Conservation (phyloP, 2,113 vertebrate species). For the cattle (Bos taurus) region ARS-UCD2.0 NC_037329.1:24481501-24482000, state of each 20-base stretch:
- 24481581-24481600: constrained; percentile 47
- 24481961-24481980: neutral
- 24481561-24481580: constrained; percentile 8
- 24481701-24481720: constrained; percentile 34
- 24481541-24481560: neutral
- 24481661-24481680: constrained; percentile 2
- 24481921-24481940: neutral
- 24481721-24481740: constrained; percentile 28
- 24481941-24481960: neutral
- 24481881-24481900: constrained; percentile 1
- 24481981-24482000: neutral
- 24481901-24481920: neutral
- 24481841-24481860: neutral
- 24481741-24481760: constrained; percentile 13
- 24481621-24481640: constrained; percentile 4
- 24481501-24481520: constrained; percentile 41
- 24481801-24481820: neutral
- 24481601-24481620: constrained; percentile 7
- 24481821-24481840: neutral
- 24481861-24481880: neutral
- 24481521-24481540: constrained; percentile 43
- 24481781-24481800: constrained; percentile 8
- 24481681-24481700: constrained; percentile 40
- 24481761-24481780: neutral
- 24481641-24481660: neutral